Base-by-base conservation (phyloP, 2,888 invertebrate species). In the Blastobasis adustella region DNA sequence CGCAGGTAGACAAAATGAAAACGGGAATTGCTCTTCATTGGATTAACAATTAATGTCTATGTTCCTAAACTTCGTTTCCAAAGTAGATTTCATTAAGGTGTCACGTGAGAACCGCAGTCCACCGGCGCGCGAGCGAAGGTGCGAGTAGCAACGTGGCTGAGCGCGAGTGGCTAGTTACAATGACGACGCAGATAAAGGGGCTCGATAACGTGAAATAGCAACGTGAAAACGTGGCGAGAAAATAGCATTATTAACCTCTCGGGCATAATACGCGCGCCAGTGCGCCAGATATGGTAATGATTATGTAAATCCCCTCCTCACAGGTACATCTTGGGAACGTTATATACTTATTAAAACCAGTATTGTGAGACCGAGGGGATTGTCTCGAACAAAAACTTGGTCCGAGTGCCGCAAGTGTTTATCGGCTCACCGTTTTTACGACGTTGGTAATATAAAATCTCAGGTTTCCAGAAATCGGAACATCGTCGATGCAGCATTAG, bases 161-260 rank as follows among this genome's bases (percentile, higher is more conserved):
- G 70, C 72, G 71, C 73, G 77, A 82, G 78, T 82, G 85, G 82
- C 82, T 79, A 86, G 77, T 82, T 82, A 83, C 82, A 85, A 82
- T 84, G 87, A 85, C 82, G 83, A 79, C 79, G 80, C 75, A 80
- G 87, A 84, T 87, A 80, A 86, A 83, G 79, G 76, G 76, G 78
- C 79, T 81, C 82, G 86, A 87, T 85, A 86, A 82, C 79, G 76
- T 80, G 80, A 82, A 86, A 87, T 85, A 84, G 86, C 83, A 78
- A 83, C 79, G 87, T 82, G 86, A 87, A 86, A 85, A 87, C 80
- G 86, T 84, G 83, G 83, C 82, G 85, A 86, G 88, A 88, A 89
- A 89, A 89, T 88, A 82, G 83, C 88, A 88, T 88, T 89, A 89
- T 89, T 88, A 89, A 88, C 88, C 89, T 85, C 87, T 72, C 71